Conservation (phyloP, 2,888 invertebrate genomes). For the Luffia ferchaultella region DNA sequence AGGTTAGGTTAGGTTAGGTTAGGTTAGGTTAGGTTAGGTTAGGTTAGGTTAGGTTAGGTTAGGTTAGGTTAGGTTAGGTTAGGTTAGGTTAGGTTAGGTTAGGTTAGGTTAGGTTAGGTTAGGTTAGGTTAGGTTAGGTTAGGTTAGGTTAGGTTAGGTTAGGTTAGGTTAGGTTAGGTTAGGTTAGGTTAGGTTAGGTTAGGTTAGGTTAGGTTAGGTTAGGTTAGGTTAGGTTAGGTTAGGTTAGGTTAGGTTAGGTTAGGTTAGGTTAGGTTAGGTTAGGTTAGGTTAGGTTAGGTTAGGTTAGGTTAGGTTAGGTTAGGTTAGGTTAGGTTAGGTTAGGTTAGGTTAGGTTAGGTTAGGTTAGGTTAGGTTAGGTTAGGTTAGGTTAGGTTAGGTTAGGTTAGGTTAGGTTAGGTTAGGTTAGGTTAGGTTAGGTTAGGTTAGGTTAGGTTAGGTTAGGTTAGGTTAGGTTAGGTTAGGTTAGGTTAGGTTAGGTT, state of each 20-base stretch:
- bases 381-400: too few relatives aligned
- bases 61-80: constrained; percentile 11
- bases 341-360: constrained; percentile 15
- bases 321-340: constrained; percentile 13
- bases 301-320: constrained; percentile 8
- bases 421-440: too few relatives aligned
- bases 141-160: constrained; percentile 7
- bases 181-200: constrained; percentile 11
- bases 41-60: constrained; percentile 4
- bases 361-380: constrained; percentile 10
- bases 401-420: too few relatives aligned
- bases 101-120: constrained; percentile 12
- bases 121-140: constrained; percentile 11
- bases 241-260: constrained; percentile 11
- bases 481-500: too few relatives aligned
- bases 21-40: constrained; percentile 4
- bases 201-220: constrained; percentile 12
- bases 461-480: too few relatives aligned
- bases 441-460: too few relatives aligned
- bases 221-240: constrained; percentile 10
- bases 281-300: constrained; percentile 12
- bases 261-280: constrained; percentile 9
- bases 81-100: constrained; percentile 12
- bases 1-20: constrained; percentile 17
- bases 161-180: constrained; percentile 10